Percentiles rank a stretch among this genome's conserved stretches.
These are phyloP conservation scores for Mimumesa dahlbomi DNA, from an alignment of 2,888 invertebrate genomes.

Conservation along the genomic window DNA sequence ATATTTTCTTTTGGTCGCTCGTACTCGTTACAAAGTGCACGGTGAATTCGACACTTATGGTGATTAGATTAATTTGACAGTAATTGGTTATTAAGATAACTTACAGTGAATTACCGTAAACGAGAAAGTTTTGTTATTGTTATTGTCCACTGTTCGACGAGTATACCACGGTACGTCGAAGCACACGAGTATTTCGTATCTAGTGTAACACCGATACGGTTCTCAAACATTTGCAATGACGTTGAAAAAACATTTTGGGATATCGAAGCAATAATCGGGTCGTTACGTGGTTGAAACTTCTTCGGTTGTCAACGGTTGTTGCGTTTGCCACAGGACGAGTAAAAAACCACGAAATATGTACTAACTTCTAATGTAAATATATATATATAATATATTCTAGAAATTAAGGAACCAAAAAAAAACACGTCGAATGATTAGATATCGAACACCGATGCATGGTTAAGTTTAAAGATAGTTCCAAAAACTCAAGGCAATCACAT, in stretches of 20 bases:
- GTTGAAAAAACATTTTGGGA: slow-evolving; percentile 31
- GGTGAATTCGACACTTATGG: no score
- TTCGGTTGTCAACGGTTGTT: slow-evolving; percentile 17
- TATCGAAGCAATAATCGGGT: slow-evolving; percentile 41
- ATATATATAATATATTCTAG: no score
- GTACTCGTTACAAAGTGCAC: no score
- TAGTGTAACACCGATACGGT: slow-evolving; percentile 28
- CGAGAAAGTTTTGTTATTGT: no score
- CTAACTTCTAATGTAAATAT: slow-evolving; percentile 60
- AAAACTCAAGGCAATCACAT: slow-evolving; percentile 58
- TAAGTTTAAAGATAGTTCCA: slow-evolving; percentile 46
- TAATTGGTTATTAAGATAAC: no score
- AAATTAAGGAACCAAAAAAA: no score
- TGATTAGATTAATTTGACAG: no score
- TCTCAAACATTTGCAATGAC: slow-evolving; percentile 33
- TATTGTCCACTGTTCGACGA: slow-evolving; percentile 6
- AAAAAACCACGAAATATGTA: slow-evolving; percentile 51
- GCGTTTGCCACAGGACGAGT: slow-evolving; percentile 36
- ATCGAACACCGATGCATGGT: slow-evolving; percentile 68
- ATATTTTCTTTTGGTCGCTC: no score
- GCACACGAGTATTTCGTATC: slow-evolving; percentile 26
- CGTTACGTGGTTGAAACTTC: slow-evolving; percentile 19
- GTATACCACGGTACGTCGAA: slow-evolving; percentile 19
- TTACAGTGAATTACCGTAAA: no score
- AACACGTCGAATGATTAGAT: slow-evolving; percentile 58